Conservation (phyloP, 2,113 vertebrate species). For the Etia nguti region DNA sequence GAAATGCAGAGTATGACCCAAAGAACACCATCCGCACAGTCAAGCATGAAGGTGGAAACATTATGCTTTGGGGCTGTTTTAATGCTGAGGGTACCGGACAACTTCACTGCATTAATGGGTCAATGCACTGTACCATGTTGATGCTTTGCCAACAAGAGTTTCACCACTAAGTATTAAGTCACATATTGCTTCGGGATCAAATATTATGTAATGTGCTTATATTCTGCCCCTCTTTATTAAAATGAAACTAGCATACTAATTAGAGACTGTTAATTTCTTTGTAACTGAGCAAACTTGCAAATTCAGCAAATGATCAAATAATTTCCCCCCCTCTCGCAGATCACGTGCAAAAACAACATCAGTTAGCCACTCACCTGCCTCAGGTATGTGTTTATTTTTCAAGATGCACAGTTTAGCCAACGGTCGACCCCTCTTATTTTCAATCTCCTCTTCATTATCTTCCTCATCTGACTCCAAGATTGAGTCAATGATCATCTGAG, state of each 20-base stretch:
- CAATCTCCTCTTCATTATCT: constrained; percentile 28
- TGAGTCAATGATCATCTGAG: constrained; percentile 67
- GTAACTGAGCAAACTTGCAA: neutral
- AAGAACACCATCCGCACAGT: neutral
- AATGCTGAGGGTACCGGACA: neutral
- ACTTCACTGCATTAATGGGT: neutral
- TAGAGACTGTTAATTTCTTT: neutral
- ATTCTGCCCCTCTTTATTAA: neutral
- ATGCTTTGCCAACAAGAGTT: neutral
- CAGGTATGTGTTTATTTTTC: constrained; percentile 68
- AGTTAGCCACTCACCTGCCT: constrained; percentile 56
- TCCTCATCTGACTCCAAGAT: constrained; percentile 59
- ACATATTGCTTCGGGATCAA: neutral
- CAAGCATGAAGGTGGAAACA: neutral
- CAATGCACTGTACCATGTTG: neutral
- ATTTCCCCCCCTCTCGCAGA: neutral
- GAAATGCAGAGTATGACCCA: neutral
- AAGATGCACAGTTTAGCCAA: constrained; percentile 70
- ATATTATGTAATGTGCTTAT: neutral
- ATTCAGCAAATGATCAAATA: neutral
- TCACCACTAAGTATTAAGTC: neutral
- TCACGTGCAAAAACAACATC: neutral
- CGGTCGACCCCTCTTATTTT: constrained; percentile 6
- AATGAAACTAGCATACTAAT: neutral
- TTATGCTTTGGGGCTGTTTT: neutral